A percentile compares a stretch with the other conserved stretches of the same genome.
These are phyloP conservation scores for Pseudomyrmex pallidus DNA, from an alignment of 1,140 invertebrate genomes.

Conservation along the genomic window DNA sequence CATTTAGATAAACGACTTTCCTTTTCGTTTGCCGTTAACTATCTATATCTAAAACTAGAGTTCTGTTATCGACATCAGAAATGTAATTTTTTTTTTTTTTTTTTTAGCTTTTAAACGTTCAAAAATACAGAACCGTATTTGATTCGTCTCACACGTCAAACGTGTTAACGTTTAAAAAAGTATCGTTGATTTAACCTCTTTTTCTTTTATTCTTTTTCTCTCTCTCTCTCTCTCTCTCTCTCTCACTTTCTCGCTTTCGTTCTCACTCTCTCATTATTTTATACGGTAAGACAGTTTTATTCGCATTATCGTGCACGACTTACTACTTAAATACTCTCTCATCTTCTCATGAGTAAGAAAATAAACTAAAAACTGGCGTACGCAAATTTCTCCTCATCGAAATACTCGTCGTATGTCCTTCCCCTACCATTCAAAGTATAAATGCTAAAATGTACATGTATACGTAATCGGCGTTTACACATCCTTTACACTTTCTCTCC, in stretches of 20 bases:
- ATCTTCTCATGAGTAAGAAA: constrained; percentile 15
- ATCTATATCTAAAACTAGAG: constrained; percentile 45
- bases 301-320: not conserved
- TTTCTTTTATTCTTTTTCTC: not conserved
- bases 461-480: constrained; percentile 46
- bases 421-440: constrained; percentile 39
- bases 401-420: constrained; percentile 11
- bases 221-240: not conserved
- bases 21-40: not conserved
- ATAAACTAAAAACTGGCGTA: constrained; percentile 40
- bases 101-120: constrained; percentile 46
- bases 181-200: constrained; percentile 55
- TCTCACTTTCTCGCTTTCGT: not conserved
- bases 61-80: constrained; percentile 42
- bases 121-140: constrained; percentile 53
- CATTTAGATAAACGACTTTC: constrained; percentile 43
- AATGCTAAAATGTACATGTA: constrained; percentile 62
- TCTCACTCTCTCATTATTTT: constrained; percentile 8
- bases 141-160: constrained; percentile 46
- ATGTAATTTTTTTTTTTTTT: not conserved
- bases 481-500: constrained; percentile 39
- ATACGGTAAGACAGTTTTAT: constrained; percentile 13
- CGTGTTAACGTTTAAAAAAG: constrained; percentile 53
- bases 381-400: not conserved
- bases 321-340: constrained; percentile 37